A percentile compares a stretch with the other conserved stretches of the same genome.
Evolutionary conservation across 2,888 invertebrate species (phyloP).

Genomic region (Tridacna crocea): DNA sequence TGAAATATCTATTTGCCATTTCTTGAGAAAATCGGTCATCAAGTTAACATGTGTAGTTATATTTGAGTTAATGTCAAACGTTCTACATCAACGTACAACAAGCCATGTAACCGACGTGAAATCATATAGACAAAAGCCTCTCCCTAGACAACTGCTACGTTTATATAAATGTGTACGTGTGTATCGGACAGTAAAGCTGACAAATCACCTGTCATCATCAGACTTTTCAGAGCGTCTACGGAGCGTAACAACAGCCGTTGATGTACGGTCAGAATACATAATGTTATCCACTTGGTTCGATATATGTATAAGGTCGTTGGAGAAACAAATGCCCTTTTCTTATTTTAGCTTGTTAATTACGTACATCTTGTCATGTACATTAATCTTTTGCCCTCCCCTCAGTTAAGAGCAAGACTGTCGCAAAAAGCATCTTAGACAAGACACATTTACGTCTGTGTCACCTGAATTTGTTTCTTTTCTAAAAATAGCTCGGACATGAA

Average conservation of each 20-base stretch:
- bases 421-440: too few species aligned
- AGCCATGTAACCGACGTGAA: neutral
- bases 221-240: conserved; percentile 17
- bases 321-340: too few species aligned
- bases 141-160: conserved; percentile 26
- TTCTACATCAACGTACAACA: neutral
- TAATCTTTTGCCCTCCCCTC: too few species aligned
- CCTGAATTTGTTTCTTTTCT: too few species aligned
- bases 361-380: too few species aligned
- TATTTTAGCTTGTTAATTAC: too few species aligned
- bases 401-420: too few species aligned
- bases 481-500: too few species aligned
- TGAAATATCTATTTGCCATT: conserved; percentile 11
- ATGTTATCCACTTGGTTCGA: neutral
- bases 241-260: conserved; percentile 12
- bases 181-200: conserved; percentile 33
- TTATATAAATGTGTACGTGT: conserved; percentile 46
- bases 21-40: neutral
- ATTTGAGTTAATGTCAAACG: neutral
- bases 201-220: conserved; percentile 48
- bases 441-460: too few species aligned
- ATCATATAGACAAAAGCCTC: conserved; percentile 39
- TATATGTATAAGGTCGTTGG: too few species aligned
- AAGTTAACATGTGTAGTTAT: neutral
- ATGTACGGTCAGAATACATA: conserved; percentile 12